Evolutionary conservation across 2,888 invertebrate species (phyloP).

Genomic region (Mycogona germanica): DNA sequence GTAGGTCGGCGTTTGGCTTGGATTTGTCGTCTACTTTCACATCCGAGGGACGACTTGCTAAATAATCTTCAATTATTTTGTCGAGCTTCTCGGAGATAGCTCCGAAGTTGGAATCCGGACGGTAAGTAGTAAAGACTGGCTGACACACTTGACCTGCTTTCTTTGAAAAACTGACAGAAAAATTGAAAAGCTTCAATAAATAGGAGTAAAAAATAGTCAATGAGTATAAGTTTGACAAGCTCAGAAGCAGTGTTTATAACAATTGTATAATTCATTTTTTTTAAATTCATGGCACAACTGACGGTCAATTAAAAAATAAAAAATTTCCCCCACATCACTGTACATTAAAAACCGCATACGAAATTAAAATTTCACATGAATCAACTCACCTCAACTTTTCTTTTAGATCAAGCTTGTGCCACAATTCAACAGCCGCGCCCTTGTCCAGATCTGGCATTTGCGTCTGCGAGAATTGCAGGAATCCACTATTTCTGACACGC

Average conservation of each 20-base stretch:
- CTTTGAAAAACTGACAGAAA: too few species aligned
- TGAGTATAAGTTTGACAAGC: too few species aligned
- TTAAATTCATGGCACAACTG: background rate
- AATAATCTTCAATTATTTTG: conserved; percentile 48
- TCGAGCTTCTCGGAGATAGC: conserved; percentile 72
- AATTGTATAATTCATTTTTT: background rate
- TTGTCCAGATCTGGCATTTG: conserved; percentile 36
- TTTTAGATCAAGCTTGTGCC: conserved; percentile 49
- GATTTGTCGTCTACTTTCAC: conserved; percentile 26
- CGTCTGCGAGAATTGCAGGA: too few species aligned
- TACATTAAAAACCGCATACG: too few species aligned
- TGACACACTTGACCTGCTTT: too few species aligned
- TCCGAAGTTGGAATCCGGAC: conserved; percentile 65
- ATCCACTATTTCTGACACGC: too few species aligned
- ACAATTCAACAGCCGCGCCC: conserved; percentile 47
- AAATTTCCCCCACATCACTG: background rate
- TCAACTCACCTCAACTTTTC: conserved; percentile 36
- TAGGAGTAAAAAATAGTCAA: too few species aligned
- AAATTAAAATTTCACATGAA: too few species aligned
- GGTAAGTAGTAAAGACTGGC: conserved; percentile 34
- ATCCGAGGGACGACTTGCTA: background rate
- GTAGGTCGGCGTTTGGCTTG: too few species aligned
- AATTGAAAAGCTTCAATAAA: too few species aligned
- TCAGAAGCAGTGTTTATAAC: background rate
- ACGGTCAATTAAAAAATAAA: background rate